These are phyloP conservation scores for Ochotona princeps DNA, from an alignment of 2,113 vertebrate species.

Conservation along the genomic window DNA sequence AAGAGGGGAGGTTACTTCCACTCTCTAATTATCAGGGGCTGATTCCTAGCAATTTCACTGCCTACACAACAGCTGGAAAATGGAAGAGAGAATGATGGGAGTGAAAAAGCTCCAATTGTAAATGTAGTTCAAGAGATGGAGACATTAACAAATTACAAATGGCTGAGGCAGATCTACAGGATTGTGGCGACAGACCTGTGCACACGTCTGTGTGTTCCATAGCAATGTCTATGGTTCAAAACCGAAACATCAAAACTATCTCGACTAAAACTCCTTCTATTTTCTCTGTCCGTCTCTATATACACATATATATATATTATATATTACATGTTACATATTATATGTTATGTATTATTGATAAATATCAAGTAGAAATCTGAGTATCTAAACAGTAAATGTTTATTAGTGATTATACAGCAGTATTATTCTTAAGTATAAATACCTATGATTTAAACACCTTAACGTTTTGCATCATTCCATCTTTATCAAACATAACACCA, in stretches of 20 bases:
- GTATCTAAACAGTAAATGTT: too few relatives aligned
- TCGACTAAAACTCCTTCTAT: not conserved
- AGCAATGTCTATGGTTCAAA: not conserved
- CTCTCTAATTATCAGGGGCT: not conserved
- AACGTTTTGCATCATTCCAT: too few relatives aligned
- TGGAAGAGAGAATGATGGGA: not conserved
- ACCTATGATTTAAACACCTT: not conserved
- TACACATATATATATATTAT: not conserved
- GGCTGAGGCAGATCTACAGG: not conserved
- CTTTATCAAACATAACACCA: too few relatives aligned
- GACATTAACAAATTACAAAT: not conserved
- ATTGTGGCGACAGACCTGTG: not conserved
- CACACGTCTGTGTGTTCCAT: not conserved
- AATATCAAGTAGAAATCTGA: too few relatives aligned
- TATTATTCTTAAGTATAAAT: constrained; percentile 15
- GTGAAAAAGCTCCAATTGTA: not conserved
- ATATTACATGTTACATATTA: not conserved
- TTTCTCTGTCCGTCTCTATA: not conserved
- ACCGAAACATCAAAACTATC: not conserved
- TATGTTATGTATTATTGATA: too few relatives aligned
- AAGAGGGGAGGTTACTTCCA: not conserved
- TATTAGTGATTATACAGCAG: not conserved
- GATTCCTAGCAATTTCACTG: not conserved
- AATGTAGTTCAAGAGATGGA: not conserved
- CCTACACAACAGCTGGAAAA: not conserved